Evolutionary conservation across 1,140 invertebrate genomes (phyloP).

Genomic region (Drosophila malerkotliana): DNA sequence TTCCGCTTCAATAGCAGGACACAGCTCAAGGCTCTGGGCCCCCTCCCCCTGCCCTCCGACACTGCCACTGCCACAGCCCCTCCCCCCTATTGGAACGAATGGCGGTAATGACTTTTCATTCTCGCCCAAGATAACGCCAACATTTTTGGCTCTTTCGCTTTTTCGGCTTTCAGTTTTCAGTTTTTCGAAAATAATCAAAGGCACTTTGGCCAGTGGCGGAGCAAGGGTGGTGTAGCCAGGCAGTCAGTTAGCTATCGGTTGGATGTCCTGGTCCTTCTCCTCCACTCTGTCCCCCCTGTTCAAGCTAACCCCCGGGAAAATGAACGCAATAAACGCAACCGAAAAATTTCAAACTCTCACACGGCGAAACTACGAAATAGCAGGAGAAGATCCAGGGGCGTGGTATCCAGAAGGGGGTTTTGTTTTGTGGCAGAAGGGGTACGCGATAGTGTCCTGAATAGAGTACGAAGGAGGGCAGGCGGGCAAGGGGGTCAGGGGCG

Average conservation of each 20-base stretch:
- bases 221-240: constrained; percentile 10
- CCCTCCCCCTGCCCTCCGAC: not conserved
- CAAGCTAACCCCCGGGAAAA: constrained; percentile 37
- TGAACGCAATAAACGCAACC: constrained; percentile 81
- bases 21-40: constrained; percentile 7
- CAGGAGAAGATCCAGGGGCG: constrained; percentile 3
- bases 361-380: constrained; percentile 47
- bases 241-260: constrained; percentile 65
- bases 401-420: constrained; percentile 18
- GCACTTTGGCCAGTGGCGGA: constrained; percentile 14
- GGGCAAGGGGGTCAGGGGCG: not conserved
- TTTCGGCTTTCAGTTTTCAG: constrained; percentile 45
- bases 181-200: constrained; percentile 62
- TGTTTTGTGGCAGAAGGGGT: not conserved
- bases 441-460: constrained; percentile 6
- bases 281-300: not conserved
- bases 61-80: not conserved
- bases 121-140: constrained; percentile 78
- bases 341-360: constrained; percentile 76
- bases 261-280: constrained; percentile 10
- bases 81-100: constrained; percentile 57
- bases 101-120: constrained; percentile 82
- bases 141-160: constrained; percentile 55
- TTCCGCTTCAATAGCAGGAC: constrained; percentile 74
- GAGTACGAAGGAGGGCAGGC: constrained; percentile 1